Evolutionary conservation across 2,113 vertebrate genomes (phyloP).

Genomic region (Turnix velox): DNA sequence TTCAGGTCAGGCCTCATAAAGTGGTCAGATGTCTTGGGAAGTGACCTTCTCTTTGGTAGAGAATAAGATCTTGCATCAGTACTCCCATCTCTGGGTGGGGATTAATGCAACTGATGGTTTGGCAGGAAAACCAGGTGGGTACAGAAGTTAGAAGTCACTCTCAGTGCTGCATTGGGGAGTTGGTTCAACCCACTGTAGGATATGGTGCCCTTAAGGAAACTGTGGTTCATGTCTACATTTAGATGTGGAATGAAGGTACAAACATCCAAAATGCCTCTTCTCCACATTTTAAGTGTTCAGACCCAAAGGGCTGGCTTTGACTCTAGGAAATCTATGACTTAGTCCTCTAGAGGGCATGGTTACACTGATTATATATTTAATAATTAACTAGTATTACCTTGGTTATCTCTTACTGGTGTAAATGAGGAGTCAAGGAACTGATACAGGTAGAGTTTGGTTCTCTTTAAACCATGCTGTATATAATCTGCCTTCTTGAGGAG

Average conservation of each 20-base stretch:
- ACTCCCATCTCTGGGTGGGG: neutral
- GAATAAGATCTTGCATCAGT: neutral
- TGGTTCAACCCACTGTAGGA: neutral
- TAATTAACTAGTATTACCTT: constrained; percentile 39
- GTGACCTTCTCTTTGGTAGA: neutral
- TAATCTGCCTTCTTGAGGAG: neutral
- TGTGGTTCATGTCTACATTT: accelerated
- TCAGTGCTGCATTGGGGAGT: neutral
- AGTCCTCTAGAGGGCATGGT: constrained; percentile 66
- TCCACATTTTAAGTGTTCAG: neutral
- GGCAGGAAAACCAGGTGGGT: neutral
- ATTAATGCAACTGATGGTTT: neutral
- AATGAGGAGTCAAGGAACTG: neutral
- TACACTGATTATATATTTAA: constrained; percentile 63
- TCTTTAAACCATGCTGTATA: neutral
- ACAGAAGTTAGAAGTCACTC: neutral
- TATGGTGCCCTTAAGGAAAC: neutral
- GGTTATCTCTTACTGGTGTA: neutral
- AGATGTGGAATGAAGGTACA: neutral
- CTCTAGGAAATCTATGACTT: constrained; percentile 12
- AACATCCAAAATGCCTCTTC: neutral
- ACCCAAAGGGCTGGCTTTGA: neutral
- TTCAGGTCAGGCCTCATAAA: neutral
- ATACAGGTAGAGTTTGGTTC: neutral
- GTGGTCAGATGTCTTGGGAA: accelerated